Base-by-base conservation (phyloP, 2,888 invertebrate genomes). In the Rhorus exstirpatorius region DNA sequence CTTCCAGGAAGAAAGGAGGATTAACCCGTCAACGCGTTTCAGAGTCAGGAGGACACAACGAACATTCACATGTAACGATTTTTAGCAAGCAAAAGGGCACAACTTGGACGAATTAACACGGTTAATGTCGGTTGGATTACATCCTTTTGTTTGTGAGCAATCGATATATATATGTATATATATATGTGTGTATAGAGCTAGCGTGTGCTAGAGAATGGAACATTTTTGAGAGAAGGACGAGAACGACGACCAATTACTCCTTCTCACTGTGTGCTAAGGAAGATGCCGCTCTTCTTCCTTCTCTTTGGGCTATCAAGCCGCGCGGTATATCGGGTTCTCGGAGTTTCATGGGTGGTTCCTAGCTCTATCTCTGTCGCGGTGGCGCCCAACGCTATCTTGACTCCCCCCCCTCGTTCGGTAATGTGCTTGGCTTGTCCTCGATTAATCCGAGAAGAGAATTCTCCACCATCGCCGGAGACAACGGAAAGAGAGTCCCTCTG, bases 351-450 rank as follows among this genome's bases (percentile, higher is more conserved):
- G 75, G 81, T 83, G 83, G 83, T 49, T 81, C 72, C 19, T 19
- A 38, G 35, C 77, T 49, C 46, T 75, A 46, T 60, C 35, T 26
- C 60, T 72, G 41, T 68, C 61, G 61, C 65, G 77, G 74, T 84
- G 79, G 84, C 82, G 84, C 80, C 84, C 77, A 72, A 49, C 68
- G 81, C 70, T 82, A 78, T 82, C 76, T 70, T 12, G 4, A 19
- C 24, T 35, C 10, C 8, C 46, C 90, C 90, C 91, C 89, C 87
- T 86, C 81, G 74, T 71, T 82, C 87, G 86, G 90, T 91, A 91
- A 92, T 92, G 91, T 89, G 89, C 89, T 90, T 91, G 89, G 90
- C 91, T 91, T 91, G 91, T 91, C 90, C 88, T 86, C 88, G 91
- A 91, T 91, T 91, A 91, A 91, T 91, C 90, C 89, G n/a, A n/a